Evolutionary conservation across 2,113 vertebrate species (phyloP), one percentile per base, ranked within the genome.

Genomic region (Mus pahari): DNA sequence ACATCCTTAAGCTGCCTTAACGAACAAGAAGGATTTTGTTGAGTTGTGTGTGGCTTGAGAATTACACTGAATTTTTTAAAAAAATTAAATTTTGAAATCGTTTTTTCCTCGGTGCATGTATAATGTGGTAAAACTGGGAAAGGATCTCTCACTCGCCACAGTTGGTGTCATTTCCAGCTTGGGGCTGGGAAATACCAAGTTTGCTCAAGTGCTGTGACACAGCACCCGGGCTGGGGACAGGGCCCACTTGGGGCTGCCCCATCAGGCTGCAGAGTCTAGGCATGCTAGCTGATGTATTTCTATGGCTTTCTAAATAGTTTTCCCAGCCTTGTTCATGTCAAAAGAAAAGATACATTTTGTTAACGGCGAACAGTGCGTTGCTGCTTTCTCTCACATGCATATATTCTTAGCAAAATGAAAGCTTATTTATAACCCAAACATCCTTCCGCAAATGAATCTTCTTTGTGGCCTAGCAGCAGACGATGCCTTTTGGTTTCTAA

Each of bases 371-470:
- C 55, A 86, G 86, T 50, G 0, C 7, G 5, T 86, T 77, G 42
- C 16, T 84, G 26, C 55, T 90, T 73, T 36, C 75, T 13, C 19
- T 84, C 88, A 45, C 20, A 24, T 17, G 12, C 4, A 19, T 91
- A 19, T 91, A 68, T 91, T 96, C 73, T 64, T 10, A 82, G 66
- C 33, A 89, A 93, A 86, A 70, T 11, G 48, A 88, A 93, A 93
- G 68, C 42, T 70, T 62, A 77, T 31, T 95, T 89, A 88, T 96
- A 73, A 66, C 10, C n/a, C 58, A 91, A n/a, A 39, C 24, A 14
- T 13, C 26, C 36, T 92, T 42, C 74, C 86, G 53, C 64, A 92
- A 89, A 82, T 86, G 74, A 58, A 1, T 92, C 42, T 89, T 90
- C 45, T 92, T 92, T 93, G 73, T 20, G 42, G 24, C 75, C 26